phyloP scores from a whole-genome alignment of 2,888 invertebrate species.

The Acanthosepion pharaonis region DNA sequence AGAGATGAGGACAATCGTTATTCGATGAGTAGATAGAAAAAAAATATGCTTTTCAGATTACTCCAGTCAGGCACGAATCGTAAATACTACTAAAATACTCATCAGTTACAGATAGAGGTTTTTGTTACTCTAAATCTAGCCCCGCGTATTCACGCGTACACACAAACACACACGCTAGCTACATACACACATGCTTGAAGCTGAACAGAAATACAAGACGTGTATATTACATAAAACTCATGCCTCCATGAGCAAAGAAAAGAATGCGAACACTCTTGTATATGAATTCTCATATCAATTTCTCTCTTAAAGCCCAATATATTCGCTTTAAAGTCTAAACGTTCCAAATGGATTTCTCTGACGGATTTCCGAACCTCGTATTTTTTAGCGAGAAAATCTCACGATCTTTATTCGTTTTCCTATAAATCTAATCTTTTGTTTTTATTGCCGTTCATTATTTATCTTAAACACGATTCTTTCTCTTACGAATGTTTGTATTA shows the following conservation, averaged over 20 bases:
- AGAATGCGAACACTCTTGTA: neutral
- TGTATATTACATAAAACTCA: neutral
- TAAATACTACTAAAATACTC: conserved; percentile 33
- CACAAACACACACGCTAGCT: neutral
- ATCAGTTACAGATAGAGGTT: neutral
- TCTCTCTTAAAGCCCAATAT: conserved; percentile 15
- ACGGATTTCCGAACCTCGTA: conserved; percentile 14
- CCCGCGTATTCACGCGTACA: neutral
- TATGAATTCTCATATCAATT: neutral
- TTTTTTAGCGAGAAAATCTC: neutral
- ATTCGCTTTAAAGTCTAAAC: neutral
- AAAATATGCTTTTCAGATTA: neutral
- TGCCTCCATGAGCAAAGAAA: neutral
- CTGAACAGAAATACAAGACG: neutral
- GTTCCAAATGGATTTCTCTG: neutral
- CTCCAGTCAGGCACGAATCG: neutral
- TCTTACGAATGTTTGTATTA: neutral
- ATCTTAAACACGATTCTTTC: neutral
- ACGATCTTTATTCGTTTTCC: neutral
- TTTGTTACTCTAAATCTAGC: neutral
- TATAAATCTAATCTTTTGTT: conserved; percentile 33
- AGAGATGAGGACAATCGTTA: neutral
- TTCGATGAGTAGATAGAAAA: conserved; percentile 17
- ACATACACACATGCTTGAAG: neutral
- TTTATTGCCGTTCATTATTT: neutral